Evolutionary conservation across 2,113 vertebrate genomes (phyloP).

Genomic region (Lontra canadensis): DNA sequence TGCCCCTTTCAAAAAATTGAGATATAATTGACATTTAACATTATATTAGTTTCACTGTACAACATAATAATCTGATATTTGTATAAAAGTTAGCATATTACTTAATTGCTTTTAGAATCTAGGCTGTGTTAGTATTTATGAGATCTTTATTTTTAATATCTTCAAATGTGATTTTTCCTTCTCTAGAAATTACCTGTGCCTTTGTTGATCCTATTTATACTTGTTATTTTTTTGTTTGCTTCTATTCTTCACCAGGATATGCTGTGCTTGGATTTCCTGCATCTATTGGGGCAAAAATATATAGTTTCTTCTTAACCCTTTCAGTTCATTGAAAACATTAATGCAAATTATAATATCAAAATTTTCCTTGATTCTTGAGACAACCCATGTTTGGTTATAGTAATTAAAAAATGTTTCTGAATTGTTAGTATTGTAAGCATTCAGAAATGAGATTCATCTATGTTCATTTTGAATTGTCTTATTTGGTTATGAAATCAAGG

Average conservation of each 20-base stretch:
- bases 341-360: neutral
- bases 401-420: neutral
- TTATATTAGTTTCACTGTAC: neutral
- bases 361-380: neutral
- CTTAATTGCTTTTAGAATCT: neutral
- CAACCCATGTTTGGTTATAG: neutral
- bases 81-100: neutral
- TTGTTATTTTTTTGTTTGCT: neutral
- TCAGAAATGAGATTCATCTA: neutral
- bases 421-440: neutral
- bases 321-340: neutral
- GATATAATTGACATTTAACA: neutral
- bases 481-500: slow-evolving; percentile 24
- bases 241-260: neutral
- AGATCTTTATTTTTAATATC: neutral
- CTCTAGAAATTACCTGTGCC: neutral
- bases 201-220: neutral
- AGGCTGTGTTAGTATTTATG: neutral
- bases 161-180: neutral
- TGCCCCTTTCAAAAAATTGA: neutral
- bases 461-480: neutral
- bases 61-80: neutral
- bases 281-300: neutral
- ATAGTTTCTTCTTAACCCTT: neutral
- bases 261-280: neutral